Conservation (phyloP, 1,140 invertebrate genomes). For the Colletes latitarsis region DNA sequence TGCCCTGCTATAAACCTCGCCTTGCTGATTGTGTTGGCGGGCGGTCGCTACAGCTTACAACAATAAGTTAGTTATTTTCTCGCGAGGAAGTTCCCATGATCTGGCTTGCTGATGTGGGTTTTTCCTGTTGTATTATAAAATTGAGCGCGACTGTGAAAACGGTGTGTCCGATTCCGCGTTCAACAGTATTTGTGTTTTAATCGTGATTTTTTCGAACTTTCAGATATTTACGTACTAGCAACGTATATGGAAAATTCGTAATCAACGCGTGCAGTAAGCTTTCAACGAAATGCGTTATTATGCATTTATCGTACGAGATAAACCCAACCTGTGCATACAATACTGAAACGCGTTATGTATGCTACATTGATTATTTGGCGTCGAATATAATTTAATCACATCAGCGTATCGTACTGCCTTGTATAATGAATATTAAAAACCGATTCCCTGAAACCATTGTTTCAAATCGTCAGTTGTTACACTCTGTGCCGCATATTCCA, state of each 20-base stretch:
- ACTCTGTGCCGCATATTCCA: not conserved
- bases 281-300: conserved; percentile 6
- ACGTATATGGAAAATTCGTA: not conserved
- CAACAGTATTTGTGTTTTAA: conserved; percentile 31
- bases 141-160: no score
- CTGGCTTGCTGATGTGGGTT: no score
- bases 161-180: no score
- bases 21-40: no score
- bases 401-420: not conserved
- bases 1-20: no score
- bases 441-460: not conserved
- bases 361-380: not conserved
- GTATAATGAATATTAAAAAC: conserved; percentile 1
- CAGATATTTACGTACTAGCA: conserved; percentile 36
- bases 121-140: no score
- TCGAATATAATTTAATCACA: conserved; percentile 12
- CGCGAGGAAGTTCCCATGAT: no score
- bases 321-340: not conserved
- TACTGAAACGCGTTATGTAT: not conserved
- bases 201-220: conserved; percentile 48
- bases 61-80: no score
- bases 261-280: conserved; percentile 7
- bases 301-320: not conserved
- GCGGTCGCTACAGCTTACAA: no score
- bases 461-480: not conserved